Evolutionary conservation across 2,888 invertebrate genomes (phyloP), one percentile per base, ranked within the genome.

Genomic region (Blastobasis lacticolella): DNA sequence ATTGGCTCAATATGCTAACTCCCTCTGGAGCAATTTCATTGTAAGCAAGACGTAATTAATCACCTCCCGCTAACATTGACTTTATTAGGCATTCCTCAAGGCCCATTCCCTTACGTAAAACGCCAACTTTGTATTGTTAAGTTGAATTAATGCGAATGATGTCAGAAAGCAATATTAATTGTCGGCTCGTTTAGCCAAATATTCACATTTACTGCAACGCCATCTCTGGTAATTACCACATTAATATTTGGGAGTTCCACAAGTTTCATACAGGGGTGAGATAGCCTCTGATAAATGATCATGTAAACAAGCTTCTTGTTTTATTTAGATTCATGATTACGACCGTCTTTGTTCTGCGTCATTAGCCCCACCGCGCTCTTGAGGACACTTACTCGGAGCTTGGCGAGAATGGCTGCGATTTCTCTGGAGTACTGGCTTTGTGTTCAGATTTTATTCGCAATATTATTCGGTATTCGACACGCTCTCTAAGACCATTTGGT

Each of bases 141-240:
- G 73, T 75, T 70, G 73, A 80, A 82, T 81, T 79, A 78, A 81
- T 79, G 78, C 61, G 69, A 66, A 68, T 66, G 61, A 72, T 69
- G 74, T 71, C 75, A 73, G 69, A 70, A 76, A 76, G 67, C 72
- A 61, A 73, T 77, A 79, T 80, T 76, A 80, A 78, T 81, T 73
- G 74, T 72, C 60, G 61, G 63, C 66, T 69, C 68, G 62, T 71
- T 74, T 64, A 63, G 62, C 64, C 69, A 73, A 73, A 75, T 75
- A 74, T 71, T 73, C 65, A 61, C 68, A 66, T 65, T 62, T 59
- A 63, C 62, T 73, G 64, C 67, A 69, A 58, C 57, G 59, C 62
- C 60, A 55, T 59, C 59, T 56, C 54, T 52, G 53, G 63, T 71
- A 73, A 75, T 74, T 71, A 66, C 66, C 53, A 66, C 69, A 68